Evolutionary conservation across 1,140 invertebrate genomes (phyloP).

Genomic region (Drosophila ercepeae): DNA sequence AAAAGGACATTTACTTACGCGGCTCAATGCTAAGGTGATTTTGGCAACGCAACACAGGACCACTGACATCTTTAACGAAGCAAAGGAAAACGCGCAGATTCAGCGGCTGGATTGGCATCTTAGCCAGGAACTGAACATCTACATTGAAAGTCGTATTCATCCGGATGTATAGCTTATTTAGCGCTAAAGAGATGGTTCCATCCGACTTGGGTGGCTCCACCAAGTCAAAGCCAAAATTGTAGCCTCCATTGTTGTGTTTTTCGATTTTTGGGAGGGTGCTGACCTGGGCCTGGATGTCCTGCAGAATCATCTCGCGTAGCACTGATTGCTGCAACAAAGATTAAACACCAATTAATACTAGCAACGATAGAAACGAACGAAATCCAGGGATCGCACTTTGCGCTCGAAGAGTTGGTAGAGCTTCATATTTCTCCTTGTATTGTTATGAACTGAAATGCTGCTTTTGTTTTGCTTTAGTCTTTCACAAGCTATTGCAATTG

Average conservation of each 20-base stretch:
- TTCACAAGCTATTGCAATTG: constrained; percentile 43
- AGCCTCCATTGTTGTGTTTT: constrained; percentile 70
- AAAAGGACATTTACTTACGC: constrained; percentile 15
- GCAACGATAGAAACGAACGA: no score
- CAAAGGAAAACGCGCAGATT: constrained; percentile 67
- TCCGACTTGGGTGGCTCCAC: constrained; percentile 58
- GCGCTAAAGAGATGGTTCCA: constrained; percentile 60
- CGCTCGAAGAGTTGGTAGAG: constrained; percentile 45
- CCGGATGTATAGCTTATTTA: constrained; percentile 72
- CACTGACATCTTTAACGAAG: constrained; percentile 73
- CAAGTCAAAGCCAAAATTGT: constrained; percentile 59
- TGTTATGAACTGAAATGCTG: background rate
- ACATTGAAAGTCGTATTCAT: constrained; percentile 73
- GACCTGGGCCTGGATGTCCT: constrained; percentile 58
- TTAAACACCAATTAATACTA: background rate
- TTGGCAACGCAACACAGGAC: constrained; percentile 73
- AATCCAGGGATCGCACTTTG: constrained; percentile 8
- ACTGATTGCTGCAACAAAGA: constrained; percentile 65
- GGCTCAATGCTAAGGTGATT: constrained; percentile 77
- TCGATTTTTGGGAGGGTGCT: constrained; percentile 69
- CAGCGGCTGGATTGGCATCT: constrained; percentile 68
- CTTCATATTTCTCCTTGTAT: constrained; percentile 30
- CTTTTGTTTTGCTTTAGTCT: constrained; percentile 10
- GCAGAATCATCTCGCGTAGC: constrained; percentile 70
- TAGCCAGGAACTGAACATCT: constrained; percentile 63